phyloP scores from a whole-genome alignment of 2,888 invertebrate species.

The Andricus quercusramuli region DNA sequence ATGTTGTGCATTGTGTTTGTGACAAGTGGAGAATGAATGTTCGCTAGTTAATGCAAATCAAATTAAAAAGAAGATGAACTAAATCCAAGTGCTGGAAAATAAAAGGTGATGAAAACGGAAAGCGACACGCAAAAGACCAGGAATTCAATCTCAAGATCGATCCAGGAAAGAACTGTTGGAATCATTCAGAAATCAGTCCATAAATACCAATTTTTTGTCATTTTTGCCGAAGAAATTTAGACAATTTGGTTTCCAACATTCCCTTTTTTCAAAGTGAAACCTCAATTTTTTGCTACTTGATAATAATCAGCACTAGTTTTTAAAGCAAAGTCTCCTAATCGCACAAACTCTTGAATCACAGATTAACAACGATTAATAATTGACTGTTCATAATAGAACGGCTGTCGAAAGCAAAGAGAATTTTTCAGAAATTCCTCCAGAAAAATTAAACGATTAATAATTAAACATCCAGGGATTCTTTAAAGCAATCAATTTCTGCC shows the following conservation, averaged over 20 bases:
- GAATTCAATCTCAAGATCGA: slow-evolving; percentile 28
- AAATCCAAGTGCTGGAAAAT: slow-evolving; percentile 13
- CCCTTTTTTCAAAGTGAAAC: slow-evolving; percentile 13
- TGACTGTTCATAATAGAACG: neutral
- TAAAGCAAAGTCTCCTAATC: slow-evolving; percentile 27
- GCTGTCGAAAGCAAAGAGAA: neutral
- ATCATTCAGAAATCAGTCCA: neutral
- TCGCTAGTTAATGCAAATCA: slow-evolving; percentile 55
- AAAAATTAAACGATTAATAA: neutral
- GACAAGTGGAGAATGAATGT: slow-evolving; percentile 56
- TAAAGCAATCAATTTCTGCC: neutral
- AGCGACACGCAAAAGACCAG: slow-evolving; percentile 32
- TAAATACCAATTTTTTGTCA: neutral
- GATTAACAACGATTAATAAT: slow-evolving; percentile 32
- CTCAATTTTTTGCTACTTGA: slow-evolving; percentile 29
- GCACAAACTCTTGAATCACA: slow-evolving; percentile 27
- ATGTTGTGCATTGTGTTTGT: slow-evolving; percentile 48
- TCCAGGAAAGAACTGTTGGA: slow-evolving; percentile 32
- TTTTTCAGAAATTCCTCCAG: neutral
- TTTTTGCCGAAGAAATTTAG: neutral
- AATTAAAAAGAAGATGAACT: slow-evolving; percentile 45
- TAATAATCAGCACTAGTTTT: slow-evolving; percentile 35
- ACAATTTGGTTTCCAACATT: slow-evolving; percentile 11
- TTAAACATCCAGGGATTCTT: neutral
- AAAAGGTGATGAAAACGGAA: slow-evolving; percentile 20